These are phyloP conservation scores for Sander lucioperca DNA, from an alignment of 2,113 vertebrate genomes.

Conservation along the genomic window DNA sequence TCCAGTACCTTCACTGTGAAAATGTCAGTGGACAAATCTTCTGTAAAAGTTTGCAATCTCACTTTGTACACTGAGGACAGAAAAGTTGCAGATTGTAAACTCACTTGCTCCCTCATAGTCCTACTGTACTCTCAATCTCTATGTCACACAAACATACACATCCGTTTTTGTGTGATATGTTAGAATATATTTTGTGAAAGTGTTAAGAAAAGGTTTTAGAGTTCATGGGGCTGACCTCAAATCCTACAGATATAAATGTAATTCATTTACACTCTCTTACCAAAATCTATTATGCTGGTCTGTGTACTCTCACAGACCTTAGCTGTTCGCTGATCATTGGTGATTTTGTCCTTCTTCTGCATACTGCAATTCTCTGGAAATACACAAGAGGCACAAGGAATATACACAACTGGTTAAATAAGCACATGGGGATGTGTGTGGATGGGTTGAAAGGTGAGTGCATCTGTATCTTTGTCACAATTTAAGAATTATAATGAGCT, in stretches of 20 bases:
- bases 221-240: too few species aligned
- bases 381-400: background rate
- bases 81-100: conserved; percentile 17
- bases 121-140: background rate
- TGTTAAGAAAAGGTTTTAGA: too few species aligned
- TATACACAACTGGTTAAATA: background rate
- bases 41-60: conserved; percentile 4
- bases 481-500: too few species aligned
- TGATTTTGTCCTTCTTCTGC: conserved; percentile 49
- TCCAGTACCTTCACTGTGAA: conserved; percentile 60
- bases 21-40: conserved; percentile 46
- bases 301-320: conserved; percentile 81
- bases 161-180: too few species aligned
- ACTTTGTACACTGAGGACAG: conserved; percentile 77
- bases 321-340: conserved; percentile 48
- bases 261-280: conserved; percentile 51
- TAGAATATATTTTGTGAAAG: too few species aligned
- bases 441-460: too few species aligned
- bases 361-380: conserved; percentile 88
- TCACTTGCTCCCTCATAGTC: background rate
- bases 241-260: too few species aligned
- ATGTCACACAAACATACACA: background rate
- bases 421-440: too few species aligned
- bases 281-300: conserved; percentile 76
- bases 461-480: too few species aligned